Evolutionary conservation across 2,888 invertebrate genomes (phyloP).

Genomic region (Calephelis perditalis): DNA sequence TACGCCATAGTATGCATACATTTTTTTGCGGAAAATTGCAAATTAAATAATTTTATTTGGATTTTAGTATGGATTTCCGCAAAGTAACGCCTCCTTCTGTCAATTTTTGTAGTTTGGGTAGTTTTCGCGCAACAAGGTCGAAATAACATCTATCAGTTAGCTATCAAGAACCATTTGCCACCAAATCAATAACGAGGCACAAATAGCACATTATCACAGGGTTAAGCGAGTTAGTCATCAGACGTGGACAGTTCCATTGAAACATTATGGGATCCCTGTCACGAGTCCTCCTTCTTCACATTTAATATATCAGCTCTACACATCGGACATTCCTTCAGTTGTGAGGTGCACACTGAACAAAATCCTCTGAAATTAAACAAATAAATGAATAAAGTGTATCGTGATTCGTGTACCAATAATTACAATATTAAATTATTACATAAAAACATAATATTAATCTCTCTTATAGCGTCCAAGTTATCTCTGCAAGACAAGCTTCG

Average conservation of each 20-base stretch:
- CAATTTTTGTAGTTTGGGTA: too few species aligned
- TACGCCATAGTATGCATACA: too few species aligned
- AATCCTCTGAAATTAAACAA: constrained; percentile 82
- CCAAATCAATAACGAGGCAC: neutral
- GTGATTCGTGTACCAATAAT: neutral
- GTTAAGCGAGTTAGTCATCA: neutral
- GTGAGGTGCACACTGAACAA: constrained; percentile 87
- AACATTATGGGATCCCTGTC: constrained; percentile 34
- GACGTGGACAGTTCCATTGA: neutral
- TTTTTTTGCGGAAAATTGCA: too few species aligned
- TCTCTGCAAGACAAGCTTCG: too few species aligned
- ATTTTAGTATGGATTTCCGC: too few species aligned
- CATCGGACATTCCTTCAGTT: constrained; percentile 91
- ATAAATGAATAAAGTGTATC: too few species aligned
- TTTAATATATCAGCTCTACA: constrained; percentile 79
- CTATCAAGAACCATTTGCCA: neutral
- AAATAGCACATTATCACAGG: constrained; percentile 1
- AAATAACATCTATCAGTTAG: neutral
- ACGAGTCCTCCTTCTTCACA: constrained; percentile 39
- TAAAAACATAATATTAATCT: too few species aligned
- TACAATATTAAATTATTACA: too few species aligned
- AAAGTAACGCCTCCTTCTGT: too few species aligned
- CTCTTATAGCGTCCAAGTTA: too few species aligned
- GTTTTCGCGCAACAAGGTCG: too few species aligned
- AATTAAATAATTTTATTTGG: too few species aligned